A percentile compares a stretch with the other conserved stretches of the same genome.
Conservation (phyloP, 1,140 invertebrate species). For the Lepidostoma basale region DNA sequence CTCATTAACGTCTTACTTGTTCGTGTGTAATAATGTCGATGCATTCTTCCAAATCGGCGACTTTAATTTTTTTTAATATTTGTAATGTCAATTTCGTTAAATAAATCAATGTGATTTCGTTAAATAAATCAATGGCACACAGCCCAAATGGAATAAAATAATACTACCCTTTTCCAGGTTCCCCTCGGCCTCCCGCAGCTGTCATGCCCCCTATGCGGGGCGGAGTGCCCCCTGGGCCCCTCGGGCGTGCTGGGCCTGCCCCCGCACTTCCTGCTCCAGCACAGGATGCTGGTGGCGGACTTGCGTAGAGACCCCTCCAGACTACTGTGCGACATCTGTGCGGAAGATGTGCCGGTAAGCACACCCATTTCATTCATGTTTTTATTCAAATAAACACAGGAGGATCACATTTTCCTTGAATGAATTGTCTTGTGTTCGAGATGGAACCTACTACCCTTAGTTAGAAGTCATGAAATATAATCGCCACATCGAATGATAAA, state of each 20-base stretch:
- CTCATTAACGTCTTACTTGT: too few species aligned
- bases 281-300: slow-evolving; percentile 59
- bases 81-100: too few species aligned
- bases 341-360: slow-evolving; percentile 61
- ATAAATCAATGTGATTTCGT: background rate
- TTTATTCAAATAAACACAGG: too few species aligned
- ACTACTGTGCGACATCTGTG: slow-evolving; percentile 65
- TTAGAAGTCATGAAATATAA: too few species aligned
- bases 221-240: slow-evolving; percentile 57
- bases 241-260: slow-evolving; percentile 61
- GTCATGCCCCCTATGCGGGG: slow-evolving; percentile 61
- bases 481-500: too few species aligned
- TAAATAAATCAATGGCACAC: background rate
- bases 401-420: too few species aligned
- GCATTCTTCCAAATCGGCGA: too few species aligned
- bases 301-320: slow-evolving; percentile 55
- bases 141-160: too few species aligned
- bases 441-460: too few species aligned
- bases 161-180: slow-evolving; percentile 48
- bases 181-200: slow-evolving; percentile 52
- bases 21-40: too few species aligned
- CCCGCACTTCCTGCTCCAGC: slow-evolving; percentile 64
- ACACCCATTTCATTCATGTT: background rate
- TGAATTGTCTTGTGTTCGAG: too few species aligned
- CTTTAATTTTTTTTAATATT: too few species aligned